These are phyloP conservation scores for Cremastinae sp. DNA, from an alignment of 2,888 invertebrate species.

Conservation along the genomic window DNA sequence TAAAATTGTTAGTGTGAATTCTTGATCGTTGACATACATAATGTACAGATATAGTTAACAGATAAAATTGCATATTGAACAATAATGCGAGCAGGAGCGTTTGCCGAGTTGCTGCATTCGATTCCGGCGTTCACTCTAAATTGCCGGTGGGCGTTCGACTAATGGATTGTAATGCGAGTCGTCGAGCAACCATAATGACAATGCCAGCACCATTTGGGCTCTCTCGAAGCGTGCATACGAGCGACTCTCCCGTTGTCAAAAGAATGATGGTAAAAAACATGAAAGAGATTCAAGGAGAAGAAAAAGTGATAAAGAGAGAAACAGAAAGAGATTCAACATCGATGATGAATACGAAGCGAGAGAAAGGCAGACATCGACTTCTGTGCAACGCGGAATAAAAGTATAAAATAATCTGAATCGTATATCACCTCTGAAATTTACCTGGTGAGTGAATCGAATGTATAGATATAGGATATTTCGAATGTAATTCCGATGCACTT, in stretches of 20 bases:
- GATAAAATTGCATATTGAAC: background rate
- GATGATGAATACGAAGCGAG: constrained; percentile 12
- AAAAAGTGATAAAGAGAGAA: constrained; percentile 17
- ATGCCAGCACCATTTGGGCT: constrained; percentile 45
- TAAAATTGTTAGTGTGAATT: no score
- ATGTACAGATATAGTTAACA: constrained; percentile 17
- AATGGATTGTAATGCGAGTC: constrained; percentile 73
- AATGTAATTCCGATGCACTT: no score
- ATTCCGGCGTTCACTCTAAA: constrained; percentile 66
- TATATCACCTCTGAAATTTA: constrained; percentile 25
- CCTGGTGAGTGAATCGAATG: constrained; percentile 18
- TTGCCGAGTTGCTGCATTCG: constrained; percentile 60
- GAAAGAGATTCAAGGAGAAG: background rate
- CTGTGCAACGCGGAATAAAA: constrained; percentile 13
- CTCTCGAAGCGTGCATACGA: constrained; percentile 53
- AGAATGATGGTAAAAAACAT: constrained; percentile 31
- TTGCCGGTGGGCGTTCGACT: constrained; percentile 72
- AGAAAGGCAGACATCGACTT: constrained; percentile 54
- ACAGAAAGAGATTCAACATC: constrained; percentile 13
- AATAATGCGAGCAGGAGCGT: constrained; percentile 16
- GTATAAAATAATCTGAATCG: constrained; percentile 15
- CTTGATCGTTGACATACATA: no score
- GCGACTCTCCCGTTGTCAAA: constrained; percentile 41
- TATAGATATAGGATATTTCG: no score
- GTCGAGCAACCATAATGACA: constrained; percentile 62